Evolutionary conservation across 2,888 invertebrate species (phyloP), one percentile per base, ranked within the genome.

Genomic region (Chloroclysta siterata): DNA sequence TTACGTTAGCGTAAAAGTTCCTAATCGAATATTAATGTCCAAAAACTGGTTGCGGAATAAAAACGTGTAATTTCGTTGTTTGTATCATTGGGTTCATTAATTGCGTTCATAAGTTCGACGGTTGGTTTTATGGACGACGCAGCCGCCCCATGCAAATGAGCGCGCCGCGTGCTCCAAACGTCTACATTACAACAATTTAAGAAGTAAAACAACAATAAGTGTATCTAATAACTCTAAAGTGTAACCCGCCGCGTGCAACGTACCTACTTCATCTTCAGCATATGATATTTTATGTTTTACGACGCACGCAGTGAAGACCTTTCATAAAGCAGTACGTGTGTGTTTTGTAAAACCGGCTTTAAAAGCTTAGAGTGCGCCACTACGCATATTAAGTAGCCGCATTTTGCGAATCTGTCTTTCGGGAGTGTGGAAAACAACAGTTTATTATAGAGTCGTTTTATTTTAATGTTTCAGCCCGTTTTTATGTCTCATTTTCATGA

Each of bases 181-280:
- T 82, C 69, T 77, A 78, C 83, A 87, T 90, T 89, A 85, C 87
- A 88, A 88, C 91, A 90, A 89, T 92, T 90, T 90, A 92, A 92
- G 91, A 91, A 89, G 86, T 90, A 85, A 85, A 89, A 89, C 87
- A 89, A 88, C 87, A 90, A 85, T 88, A 85, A 87, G 82, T 84
- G 81, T 70, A 71, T 75, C 78, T 80, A 79, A 80, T 80, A 81
- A 72, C 64, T 68, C 55, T 65, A 29, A 60, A 60, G 53, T 66
- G 57, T 60, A 63, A 54, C 59, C 54, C 48, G 54, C 57, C 41
- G 47, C 39, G 44, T 60, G 60, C 53, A 63, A 54, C 63, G 67
- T 51, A 39, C 57, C 47, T 58, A 66, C 65, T 61, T 66, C 65
- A 70, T 72, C 69, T 65, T 69, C 62, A 68, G 59, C 61, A 56